Base-by-base conservation (phyloP, 2,888 invertebrate species). In the Hypselothyrea guttata region DNA sequence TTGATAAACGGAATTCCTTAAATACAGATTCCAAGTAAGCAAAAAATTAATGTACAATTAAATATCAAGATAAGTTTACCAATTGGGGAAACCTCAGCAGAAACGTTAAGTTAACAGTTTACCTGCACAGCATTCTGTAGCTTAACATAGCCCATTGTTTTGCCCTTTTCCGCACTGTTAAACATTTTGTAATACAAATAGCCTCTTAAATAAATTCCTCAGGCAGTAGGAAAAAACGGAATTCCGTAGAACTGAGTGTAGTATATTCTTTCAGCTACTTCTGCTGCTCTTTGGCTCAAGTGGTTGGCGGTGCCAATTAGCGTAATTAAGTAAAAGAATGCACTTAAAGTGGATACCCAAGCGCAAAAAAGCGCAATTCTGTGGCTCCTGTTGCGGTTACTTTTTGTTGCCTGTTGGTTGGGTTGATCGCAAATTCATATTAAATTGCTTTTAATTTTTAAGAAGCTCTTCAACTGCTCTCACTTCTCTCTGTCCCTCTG, bases 361-460 rank as follows among this genome's bases (percentile, higher is more conserved):
- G 22, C 41, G 31, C 9, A 33, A 7, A 31, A 16, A 40, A 69
- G 38, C 33, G 9, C 16, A 42, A 27, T 12, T 52, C 18, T 38
- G 34, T 37, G 30, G 18, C 27, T 9, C 12, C 18, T 27, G 28
- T 13, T 52, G 22, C 27, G 38, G 38, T 37, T 22, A 22, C 22
- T 22, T 22, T 22, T 22, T 22, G 2, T 5, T 2, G 2, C 5
- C 22, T 2, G 2, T 5, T 22, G 22, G 34, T 37, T 27, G 30
- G 58, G 31, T 27, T 37, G 16, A 18, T 2, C 15, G 33, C 15
- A 49, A 71, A 61, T 66, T 69, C 59, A 38, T 65, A 77, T 69
- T 62, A 71, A 81, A 69, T 81, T 75, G 60, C 53, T 57, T 76
- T 53, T 72, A 77, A 75, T 72, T 75, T 72, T 58, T 72, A 62